Base-by-base conservation (phyloP, 2,113 vertebrate species). In the Sylvia atricapilla region DNA sequence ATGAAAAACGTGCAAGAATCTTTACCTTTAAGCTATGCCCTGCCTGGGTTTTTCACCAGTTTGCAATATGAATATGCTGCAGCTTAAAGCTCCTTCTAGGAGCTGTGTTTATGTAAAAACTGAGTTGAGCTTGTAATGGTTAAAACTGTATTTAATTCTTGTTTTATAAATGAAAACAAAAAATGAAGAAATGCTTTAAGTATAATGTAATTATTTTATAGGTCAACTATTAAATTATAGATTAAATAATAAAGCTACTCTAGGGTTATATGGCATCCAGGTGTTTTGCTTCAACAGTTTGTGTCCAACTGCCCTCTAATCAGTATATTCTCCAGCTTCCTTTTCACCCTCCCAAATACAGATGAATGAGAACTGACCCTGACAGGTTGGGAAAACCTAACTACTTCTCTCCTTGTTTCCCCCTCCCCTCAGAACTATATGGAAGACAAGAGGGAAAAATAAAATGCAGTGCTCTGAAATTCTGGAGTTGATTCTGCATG, bases 201-300 rank as follows among this genome's bases (percentile, higher is more conserved):
- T 98, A 97, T 98, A 98, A 97, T 97, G 97, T 98, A 97, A 98
- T 98, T 98, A 98, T 98, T 98, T 98, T 98, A 98, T 98, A 97
- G 97, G 97, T 97, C 81, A 97, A 96, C 96, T 98, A 97, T 96
- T 98, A 98, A 98, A 97, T 98, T 98, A 98, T 98, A 98, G 98
- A 98, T 94, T 75, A 97, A 98, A 98, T 97, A 98, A 98, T 98
- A 98, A 98, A 98, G 95, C 96, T 97, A 87, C 96, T 97, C 73
- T 97, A 98, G 98, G 96, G 96, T 97, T 97, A 94, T 94, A 92
- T 88, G 85, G 80, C 84, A 96, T 92, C 59, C 76, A 91, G 67
- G 84, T 88, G 89, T 96, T 96, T 95, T 95, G 67, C 85, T 97
- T 97, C 76, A 89, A 77, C 35, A 72, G 15, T 63, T 88, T 60